Base-by-base conservation (phyloP, 2,797 vertebrate species). In the Pelochelys cantorii region DNA sequence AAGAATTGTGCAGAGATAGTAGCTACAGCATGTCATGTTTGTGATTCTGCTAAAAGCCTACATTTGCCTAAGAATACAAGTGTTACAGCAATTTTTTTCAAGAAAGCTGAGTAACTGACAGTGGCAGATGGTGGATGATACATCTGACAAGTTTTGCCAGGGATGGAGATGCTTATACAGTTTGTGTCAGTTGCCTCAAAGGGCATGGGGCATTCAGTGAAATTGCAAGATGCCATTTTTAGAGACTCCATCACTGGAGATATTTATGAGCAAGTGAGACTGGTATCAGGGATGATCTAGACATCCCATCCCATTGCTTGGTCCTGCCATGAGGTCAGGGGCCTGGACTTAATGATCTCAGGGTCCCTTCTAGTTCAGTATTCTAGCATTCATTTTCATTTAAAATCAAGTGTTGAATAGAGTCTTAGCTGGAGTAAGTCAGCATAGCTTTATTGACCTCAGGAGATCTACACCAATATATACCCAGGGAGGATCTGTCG, bases 111-210 rank as follows among this genome's bases (percentile, higher is more conserved):
- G n/a, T n/a, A 11, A 55, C 29, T 80, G 65, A 88, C 87, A 89
- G 71, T 89, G 77, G 71, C 1, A 23, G 48, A 83, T 17, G 82
- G 71, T 74, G 7, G 4, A 12, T 84, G n/a, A 20, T 89, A 53
- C 27, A 18, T 79, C 20, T 42, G 77, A 37, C 71, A 81, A 93
- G 37, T 59, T 68, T 54, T 60, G 5, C 56, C 89, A 83, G 59
- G 27, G 82, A 17, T 0, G 10, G 54, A 42, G 25, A 3, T 0
- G 0, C 62, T 81, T 82, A 95, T 85, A 65, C 81, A 54, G 74
- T 92, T 96, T 84, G 10, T 29, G 86, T 55, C 1, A 0, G 2
- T 55, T 96, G 90, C 60, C 27, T 83, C 79, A 37, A 34, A 88
- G 81, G 27, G 71, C 60, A 93, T 88, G 84, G 53, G 71, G 0